phyloP scores from a whole-genome alignment of 2,888 invertebrate genomes.

The Uropetala carovei region DNA sequence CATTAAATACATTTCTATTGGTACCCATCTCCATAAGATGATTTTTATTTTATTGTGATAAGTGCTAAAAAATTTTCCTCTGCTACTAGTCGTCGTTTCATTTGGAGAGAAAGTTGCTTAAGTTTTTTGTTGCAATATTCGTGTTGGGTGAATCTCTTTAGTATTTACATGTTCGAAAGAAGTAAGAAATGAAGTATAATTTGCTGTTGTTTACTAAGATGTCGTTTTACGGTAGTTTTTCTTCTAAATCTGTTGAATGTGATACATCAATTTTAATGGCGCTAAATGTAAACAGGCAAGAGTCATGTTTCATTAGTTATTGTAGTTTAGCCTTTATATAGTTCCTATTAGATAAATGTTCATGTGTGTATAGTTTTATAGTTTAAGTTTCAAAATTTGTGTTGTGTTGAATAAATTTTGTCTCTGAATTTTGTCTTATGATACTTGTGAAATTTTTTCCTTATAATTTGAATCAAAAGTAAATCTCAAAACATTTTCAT shows the following conservation, averaged over 20 bases:
- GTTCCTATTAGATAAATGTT: not conserved
- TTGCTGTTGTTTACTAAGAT: not conserved
- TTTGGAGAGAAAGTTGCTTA: slow-evolving; percentile 2
- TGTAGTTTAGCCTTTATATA: not conserved
- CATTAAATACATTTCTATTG: not conserved
- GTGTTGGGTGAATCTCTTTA: slow-evolving; percentile 39
- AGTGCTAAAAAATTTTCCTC: not conserved
- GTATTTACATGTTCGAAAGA: not conserved
- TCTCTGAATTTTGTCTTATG: too few relatives aligned
- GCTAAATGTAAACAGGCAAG: not conserved
- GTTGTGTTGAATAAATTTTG: too few relatives aligned
- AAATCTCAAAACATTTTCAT: too few relatives aligned
- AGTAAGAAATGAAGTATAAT: not conserved
- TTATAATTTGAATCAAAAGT: too few relatives aligned
- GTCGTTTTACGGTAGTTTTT: not conserved
- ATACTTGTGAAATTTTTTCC: too few relatives aligned
- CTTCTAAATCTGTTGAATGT: not conserved
- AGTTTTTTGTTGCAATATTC: slow-evolving; percentile 51
- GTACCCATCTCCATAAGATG: not conserved
- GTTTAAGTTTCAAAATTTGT: too few relatives aligned
- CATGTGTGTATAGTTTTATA: not conserved
- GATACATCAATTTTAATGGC: not conserved
- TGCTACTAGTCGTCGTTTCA: not conserved
- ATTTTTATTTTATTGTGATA: slow-evolving; percentile 8
- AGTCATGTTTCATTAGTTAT: not conserved